phyloP scores from a whole-genome alignment of 2,888 invertebrate species.

The Microctonus brassicae region DNA sequence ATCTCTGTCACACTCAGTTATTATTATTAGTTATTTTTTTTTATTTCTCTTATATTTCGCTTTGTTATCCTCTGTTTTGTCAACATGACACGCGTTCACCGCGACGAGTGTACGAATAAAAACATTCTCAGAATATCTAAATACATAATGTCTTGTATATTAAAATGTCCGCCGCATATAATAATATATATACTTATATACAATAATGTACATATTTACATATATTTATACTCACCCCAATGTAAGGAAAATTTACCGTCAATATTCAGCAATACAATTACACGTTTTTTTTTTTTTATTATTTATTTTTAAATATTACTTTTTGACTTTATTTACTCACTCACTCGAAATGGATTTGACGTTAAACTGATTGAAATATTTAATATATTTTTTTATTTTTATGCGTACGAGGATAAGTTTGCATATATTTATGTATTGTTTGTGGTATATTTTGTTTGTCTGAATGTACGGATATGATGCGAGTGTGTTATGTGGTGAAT shows the following conservation, averaged over 20 bases:
- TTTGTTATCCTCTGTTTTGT: background rate
- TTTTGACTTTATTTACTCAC: background rate
- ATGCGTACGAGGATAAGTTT: too few species aligned
- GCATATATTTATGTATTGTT: too few species aligned
- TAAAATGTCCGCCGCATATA: background rate
- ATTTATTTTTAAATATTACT: background rate
- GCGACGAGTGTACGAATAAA: background rate
- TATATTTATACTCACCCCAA: background rate
- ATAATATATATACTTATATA: too few species aligned
- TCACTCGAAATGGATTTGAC: background rate
- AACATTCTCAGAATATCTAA: background rate
- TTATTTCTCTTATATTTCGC: background rate
- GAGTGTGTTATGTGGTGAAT: background rate
- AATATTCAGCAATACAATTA: background rate
- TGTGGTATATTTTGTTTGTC: too few species aligned
- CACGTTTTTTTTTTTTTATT: background rate
- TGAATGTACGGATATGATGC: background rate
- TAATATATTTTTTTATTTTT: too few species aligned
- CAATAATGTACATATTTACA: background rate
- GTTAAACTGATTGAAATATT: too few species aligned
- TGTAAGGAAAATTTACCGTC: background rate
- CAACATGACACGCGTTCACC: background rate
- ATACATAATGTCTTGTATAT: background rate
- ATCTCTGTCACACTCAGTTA: background rate
- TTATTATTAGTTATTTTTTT: background rate